Evolutionary conservation across 2,888 invertebrate species (phyloP).

Genomic region (Quadriops clusia): DNA sequence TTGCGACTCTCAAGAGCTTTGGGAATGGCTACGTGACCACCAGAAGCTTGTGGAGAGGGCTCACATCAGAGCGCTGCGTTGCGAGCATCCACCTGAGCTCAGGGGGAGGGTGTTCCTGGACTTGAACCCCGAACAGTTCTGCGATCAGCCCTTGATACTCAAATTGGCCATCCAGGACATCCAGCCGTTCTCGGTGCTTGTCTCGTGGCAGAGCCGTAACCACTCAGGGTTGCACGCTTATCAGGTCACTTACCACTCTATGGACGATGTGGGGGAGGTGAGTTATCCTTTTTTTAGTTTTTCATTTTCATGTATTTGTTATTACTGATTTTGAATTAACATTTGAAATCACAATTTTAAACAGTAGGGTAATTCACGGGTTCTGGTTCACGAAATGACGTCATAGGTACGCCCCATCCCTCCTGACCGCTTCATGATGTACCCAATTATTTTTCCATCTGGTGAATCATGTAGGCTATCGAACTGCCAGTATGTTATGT

Average conservation of each 20-base stretch:
- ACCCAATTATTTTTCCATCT: no score
- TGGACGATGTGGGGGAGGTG: constrained; percentile 49
- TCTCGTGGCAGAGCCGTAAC: constrained; percentile 83
- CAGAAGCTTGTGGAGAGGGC: constrained; percentile 54
- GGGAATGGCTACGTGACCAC: constrained; percentile 88
- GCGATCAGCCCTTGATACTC: constrained; percentile 70
- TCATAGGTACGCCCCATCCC: no score
- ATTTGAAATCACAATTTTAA: no score
- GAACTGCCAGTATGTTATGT: no score
- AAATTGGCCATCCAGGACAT: constrained; percentile 81
- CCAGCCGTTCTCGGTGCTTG: constrained; percentile 73
- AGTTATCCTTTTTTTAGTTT: no score
- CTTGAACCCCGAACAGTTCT: constrained; percentile 70
- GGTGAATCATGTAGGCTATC: no score
- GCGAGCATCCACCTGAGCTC: constrained; percentile 74
- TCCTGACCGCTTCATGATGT: no score
- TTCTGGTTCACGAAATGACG: no score
- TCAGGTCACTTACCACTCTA: constrained; percentile 71
- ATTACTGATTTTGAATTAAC: no score
- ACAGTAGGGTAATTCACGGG: no score
- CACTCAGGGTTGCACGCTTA: constrained; percentile 75
- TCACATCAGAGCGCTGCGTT: constrained; percentile 52
- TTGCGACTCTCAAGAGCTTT: constrained; percentile 81
- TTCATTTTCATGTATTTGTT: no score
- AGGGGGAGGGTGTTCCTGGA: constrained; percentile 64